Base-by-base conservation (phyloP, 2,888 invertebrate genomes). In the Apamea sordens region DNA sequence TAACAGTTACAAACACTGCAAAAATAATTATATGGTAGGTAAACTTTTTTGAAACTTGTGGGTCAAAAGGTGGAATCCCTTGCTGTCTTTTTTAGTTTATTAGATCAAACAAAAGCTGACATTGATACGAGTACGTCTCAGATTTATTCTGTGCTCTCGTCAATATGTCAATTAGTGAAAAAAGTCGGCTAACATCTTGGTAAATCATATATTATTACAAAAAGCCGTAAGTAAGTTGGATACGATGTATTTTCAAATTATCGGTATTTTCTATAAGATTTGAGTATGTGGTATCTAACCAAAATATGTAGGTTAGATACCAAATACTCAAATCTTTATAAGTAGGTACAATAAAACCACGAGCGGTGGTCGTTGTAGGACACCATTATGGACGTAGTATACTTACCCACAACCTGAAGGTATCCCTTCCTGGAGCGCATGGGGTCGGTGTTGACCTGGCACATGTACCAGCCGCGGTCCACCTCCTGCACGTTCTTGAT, bases 381-480 rank as follows among this genome's bases (percentile, higher is more conserved):
- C 32, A 81, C 4, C 53, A 6, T 56, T 18, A 41, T 68, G 47
- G 41, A 70, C 15, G 53, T 44, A 63, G 53, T 32, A 64, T 74
- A 97, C 98, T 98, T 94, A 99, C 99, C 99, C 65, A 99, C 98
- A 88, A 99, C 99, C 97, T 99, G 98, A 53, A 99, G 97, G 93
- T 98, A 99, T 80, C 99, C 99, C 93, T 98, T 98, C 80, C 98
- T 97, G 78, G 98, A 98, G 86, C 98, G 97, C 99, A 99, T 99
- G 36, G 99, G 99, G 95, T 99, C 99, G 2, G 99, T 99, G 95
- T 99, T 99, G 88, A 99, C 98, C 95, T 99, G 99, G 93, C 99
- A 99, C 99, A 99, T 99, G 92, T 97, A 99, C 98, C 98, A 99
- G 79, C 99, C 99, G 11, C 99, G 97, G 95, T 99, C 99, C 63